These are phyloP conservation scores for Leptothorax acervorum DNA, from an alignment of 2,888 invertebrate genomes.

Conservation along the genomic window DNA sequence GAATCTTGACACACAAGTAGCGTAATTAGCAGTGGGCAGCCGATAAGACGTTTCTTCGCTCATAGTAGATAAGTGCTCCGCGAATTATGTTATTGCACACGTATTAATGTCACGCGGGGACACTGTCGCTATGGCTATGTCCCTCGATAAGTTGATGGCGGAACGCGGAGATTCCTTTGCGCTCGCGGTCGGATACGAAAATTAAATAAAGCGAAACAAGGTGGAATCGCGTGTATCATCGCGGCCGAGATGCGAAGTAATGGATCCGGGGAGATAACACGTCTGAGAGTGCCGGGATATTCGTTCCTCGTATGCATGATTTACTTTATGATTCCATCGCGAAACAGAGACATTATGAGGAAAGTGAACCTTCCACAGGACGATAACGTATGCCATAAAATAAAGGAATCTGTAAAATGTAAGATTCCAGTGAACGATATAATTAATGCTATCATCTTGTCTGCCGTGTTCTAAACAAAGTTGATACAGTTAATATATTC, in stretches of 20 bases:
- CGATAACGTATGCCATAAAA: conserved; percentile 10
- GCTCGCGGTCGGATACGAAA: conserved; percentile 29
- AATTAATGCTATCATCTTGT: conserved; percentile 3
- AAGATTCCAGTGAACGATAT: background rate
- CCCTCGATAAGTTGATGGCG: conserved; percentile 25
- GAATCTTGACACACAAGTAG: conserved; percentile 67
- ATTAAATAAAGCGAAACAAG: conserved; percentile 50
- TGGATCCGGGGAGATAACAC: conserved; percentile 42
- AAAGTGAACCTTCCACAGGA: conserved; percentile 1
- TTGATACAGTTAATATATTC: conserved; percentile 16
- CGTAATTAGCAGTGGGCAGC: conserved; percentile 60
- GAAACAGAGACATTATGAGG: conserved; percentile 38
- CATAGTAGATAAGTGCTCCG: conserved; percentile 40
- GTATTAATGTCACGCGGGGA: conserved; percentile 40
- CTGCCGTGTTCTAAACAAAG: background rate
- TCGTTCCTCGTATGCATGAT: conserved; percentile 16
- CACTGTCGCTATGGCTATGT: conserved; percentile 12
- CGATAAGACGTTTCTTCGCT: conserved; percentile 13
- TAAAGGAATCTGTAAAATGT: conserved; percentile 6
- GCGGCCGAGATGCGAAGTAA: conserved; percentile 41
- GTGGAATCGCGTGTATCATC: conserved; percentile 46
- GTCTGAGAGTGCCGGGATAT: conserved; percentile 3
- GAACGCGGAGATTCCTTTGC: background rate
- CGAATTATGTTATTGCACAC: conserved; percentile 44
- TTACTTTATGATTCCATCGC: conserved; percentile 50